Conservation (phyloP, 2,888 invertebrate genomes). For the Eristalis intricaria region DNA sequence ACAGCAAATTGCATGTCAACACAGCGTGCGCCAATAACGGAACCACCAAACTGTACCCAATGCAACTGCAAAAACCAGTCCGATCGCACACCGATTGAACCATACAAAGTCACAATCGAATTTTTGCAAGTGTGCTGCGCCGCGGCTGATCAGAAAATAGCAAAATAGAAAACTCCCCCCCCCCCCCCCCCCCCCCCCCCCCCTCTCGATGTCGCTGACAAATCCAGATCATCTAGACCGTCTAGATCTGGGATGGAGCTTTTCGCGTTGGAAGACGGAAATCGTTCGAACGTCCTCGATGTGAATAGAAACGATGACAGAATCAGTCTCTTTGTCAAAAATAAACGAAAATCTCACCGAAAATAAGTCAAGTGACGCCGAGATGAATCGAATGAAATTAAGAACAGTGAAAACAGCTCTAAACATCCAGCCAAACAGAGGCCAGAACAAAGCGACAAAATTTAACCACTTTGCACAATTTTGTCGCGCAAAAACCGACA, state of each 20-base stretch:
- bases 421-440: not conserved
- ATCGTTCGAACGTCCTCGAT: not conserved
- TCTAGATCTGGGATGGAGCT: not conserved
- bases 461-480: conserved; percentile 50
- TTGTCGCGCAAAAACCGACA: conserved; percentile 33
- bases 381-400: conserved; percentile 7
- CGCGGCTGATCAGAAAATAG: not conserved
- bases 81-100: not conserved
- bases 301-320: conserved; percentile 43
- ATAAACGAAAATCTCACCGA: not conserved
- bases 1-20: not conserved
- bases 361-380: conserved; percentile 21
- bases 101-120: not conserved
- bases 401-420: conserved; percentile 19
- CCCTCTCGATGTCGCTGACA: not conserved
- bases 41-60: not conserved
- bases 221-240: not conserved
- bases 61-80: not conserved
- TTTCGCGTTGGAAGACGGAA: not conserved
- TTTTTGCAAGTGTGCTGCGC: not conserved
- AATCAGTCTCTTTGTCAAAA: not conserved
- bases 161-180: not conserved
- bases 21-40: not conserved
- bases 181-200: too few species aligned
- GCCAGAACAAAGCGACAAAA: conserved; percentile 6